phyloP scores from a whole-genome alignment of 2,113 vertebrate genomes.

The Podarcis raffonei region DNA sequence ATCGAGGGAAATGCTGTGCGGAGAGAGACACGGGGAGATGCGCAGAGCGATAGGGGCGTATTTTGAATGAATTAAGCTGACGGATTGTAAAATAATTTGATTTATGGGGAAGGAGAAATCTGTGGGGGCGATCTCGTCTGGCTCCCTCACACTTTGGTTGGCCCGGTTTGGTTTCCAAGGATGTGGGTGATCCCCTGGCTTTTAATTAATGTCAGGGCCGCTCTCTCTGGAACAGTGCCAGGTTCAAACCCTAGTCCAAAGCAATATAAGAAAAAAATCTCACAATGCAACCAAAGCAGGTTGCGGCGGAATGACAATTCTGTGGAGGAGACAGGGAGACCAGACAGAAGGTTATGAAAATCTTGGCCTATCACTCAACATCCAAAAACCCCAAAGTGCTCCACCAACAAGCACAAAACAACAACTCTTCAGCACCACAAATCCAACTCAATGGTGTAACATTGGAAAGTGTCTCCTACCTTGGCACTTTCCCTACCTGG shows the following conservation, averaged over 20 bases:
- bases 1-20: constrained; percentile 55
- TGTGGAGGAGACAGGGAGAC: constrained; percentile 2
- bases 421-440: too few relatives aligned
- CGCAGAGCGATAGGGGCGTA: constrained; percentile 28
- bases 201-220: not conserved
- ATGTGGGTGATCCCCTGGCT: not conserved
- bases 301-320: not conserved
- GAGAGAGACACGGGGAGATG: constrained; percentile 10
- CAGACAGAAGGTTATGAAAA: not conserved
- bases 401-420: too few relatives aligned
- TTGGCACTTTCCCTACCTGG: too few relatives aligned
- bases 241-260: not conserved
- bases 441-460: too few relatives aligned
- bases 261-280: not conserved
- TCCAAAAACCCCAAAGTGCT: too few relatives aligned
- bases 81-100: constrained; percentile 69
- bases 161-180: not conserved
- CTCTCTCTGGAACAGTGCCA: not conserved
- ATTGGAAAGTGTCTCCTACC: too few relatives aligned
- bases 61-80: constrained; percentile 56
- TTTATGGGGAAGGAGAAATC: constrained; percentile 62
- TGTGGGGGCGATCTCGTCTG: not conserved
- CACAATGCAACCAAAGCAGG: fast-evolving
- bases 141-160: not conserved
- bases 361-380: too few relatives aligned